phyloP scores from a whole-genome alignment of 2,888 invertebrate species.

The Lasius platythorax region DNA sequence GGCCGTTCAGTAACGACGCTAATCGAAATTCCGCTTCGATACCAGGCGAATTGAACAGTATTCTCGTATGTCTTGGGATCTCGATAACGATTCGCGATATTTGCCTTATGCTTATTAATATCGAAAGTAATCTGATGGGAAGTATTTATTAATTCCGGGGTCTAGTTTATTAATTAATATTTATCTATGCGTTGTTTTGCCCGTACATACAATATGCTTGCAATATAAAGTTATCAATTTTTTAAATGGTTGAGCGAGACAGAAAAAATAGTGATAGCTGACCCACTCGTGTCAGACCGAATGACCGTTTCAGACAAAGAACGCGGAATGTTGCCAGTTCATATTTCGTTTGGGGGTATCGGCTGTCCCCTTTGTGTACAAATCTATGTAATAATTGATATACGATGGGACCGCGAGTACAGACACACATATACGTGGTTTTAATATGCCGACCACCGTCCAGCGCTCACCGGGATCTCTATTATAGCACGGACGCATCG shows the following conservation, averaged over 20 bases:
- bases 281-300: conserved; percentile 6
- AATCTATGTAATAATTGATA: conserved; percentile 75
- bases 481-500: conserved; percentile 67
- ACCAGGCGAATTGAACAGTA: not conserved
- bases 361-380: conserved; percentile 70
- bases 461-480: conserved; percentile 70
- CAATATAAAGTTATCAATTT: not conserved
- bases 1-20: conserved; percentile 42
- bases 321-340: conserved; percentile 45
- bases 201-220: not conserved
- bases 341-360: conserved; percentile 55
- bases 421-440: conserved; percentile 59
- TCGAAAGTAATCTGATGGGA: not conserved
- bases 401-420: conserved; percentile 70
- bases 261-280: not conserved
- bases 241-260: not conserved
- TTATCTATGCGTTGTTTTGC: not conserved
- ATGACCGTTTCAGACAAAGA: conserved; percentile 29
- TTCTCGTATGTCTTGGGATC: conserved; percentile 17
- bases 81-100: not conserved
- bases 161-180: not conserved
- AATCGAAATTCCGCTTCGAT: conserved; percentile 34
- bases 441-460: conserved; percentile 70
- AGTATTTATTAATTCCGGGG: not conserved
- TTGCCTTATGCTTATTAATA: not conserved